A percentile compares a stretch with the other conserved stretches of the same genome.
Conservation (phyloP, 1,140 invertebrate species). For the Saccostrea cuccullata region DNA sequence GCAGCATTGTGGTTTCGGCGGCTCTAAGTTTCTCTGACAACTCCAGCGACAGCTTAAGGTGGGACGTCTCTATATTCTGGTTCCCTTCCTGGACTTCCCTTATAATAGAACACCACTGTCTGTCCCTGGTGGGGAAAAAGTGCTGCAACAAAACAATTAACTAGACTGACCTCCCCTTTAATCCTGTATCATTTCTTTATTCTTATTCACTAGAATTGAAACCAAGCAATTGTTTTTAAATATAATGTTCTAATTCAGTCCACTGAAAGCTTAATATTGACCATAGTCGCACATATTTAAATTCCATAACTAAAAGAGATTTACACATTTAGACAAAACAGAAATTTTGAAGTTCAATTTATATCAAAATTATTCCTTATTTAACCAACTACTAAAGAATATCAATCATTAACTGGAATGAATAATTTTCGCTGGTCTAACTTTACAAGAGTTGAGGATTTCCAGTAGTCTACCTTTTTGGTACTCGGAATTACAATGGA, state of each 20-base stretch:
- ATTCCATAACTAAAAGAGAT: not conserved
- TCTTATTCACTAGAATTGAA: no score
- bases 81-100: not conserved
- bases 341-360: not conserved
- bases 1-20: not conserved
- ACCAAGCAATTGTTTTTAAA: no score
- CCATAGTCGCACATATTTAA: no score
- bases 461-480: constrained; percentile 52
- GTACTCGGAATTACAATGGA: constrained; percentile 62
- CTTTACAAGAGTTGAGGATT: not conserved
- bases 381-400: not conserved
- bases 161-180: no score
- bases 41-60: not conserved
- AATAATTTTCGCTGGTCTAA: no score
- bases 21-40: not conserved
- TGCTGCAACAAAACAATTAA: constrained; percentile 32
- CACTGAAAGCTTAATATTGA: no score
- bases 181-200: no score
- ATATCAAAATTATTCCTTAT: not conserved
- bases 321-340: not conserved
- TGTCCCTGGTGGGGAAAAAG: constrained; percentile 51
- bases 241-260: no score
- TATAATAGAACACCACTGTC: constrained; percentile 39
- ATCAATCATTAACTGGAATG: not conserved
- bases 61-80: not conserved